phyloP scores from a whole-genome alignment of 2,888 invertebrate genomes.

The Pteria penguin region DNA sequence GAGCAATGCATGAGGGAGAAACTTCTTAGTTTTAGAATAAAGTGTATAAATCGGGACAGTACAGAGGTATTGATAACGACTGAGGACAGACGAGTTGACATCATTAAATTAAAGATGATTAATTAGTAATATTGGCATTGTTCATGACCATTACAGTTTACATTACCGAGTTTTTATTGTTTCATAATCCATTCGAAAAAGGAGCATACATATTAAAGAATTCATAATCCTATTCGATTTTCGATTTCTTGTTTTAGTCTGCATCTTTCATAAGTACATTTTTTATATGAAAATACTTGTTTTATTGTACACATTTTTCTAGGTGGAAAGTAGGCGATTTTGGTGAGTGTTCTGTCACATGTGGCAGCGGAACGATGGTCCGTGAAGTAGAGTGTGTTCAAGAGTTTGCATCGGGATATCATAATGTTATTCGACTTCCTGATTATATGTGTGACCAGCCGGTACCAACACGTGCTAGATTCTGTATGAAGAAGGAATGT shows the following conservation, averaged over 20 bases:
- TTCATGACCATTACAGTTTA: too few relatives aligned
- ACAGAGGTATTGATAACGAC: too few relatives aligned
- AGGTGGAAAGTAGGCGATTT: slow-evolving; percentile 95
- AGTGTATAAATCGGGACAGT: too few relatives aligned
- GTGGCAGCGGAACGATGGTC: slow-evolving; percentile 96
- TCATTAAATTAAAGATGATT: too few relatives aligned
- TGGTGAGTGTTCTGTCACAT: slow-evolving; percentile 93
- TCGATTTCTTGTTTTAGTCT: neutral
- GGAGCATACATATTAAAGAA: too few relatives aligned
- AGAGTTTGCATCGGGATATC: slow-evolving; percentile 82
- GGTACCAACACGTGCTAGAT: slow-evolving; percentile 90
- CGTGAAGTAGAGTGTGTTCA: slow-evolving; percentile 89
- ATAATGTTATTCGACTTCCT: slow-evolving; percentile 94
- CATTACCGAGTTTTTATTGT: too few relatives aligned
- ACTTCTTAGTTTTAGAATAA: too few relatives aligned
- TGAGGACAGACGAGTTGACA: too few relatives aligned
- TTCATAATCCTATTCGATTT: too few relatives aligned
- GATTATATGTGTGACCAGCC: slow-evolving; percentile 96
- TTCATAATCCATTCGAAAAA: too few relatives aligned
- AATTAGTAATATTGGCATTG: too few relatives aligned
- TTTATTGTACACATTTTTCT: slow-evolving; percentile 49
- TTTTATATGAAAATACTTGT: neutral
- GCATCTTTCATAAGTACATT: neutral
- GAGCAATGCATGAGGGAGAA: too few relatives aligned
- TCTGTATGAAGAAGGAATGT: slow-evolving; percentile 94